These are phyloP conservation scores for Drosophila kambysellisi DNA, from an alignment of 2,888 invertebrate species.

Conservation along the genomic window DNA sequence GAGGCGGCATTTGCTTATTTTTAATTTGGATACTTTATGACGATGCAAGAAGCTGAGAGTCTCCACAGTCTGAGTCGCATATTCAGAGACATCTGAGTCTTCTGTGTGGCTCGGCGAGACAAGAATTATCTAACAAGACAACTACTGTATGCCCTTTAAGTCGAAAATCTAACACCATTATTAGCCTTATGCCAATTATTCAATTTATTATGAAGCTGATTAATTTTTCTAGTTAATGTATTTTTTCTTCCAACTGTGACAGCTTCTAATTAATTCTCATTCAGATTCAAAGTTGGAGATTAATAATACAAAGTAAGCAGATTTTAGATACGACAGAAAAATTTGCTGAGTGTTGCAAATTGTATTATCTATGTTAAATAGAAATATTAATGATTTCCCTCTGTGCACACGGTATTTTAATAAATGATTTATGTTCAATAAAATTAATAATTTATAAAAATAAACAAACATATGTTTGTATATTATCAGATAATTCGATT, in stretches of 20 bases:
- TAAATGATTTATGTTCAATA: background rate
- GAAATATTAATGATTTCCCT: background rate
- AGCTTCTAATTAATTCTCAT: background rate
- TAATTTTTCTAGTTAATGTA: background rate
- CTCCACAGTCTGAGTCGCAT: background rate
- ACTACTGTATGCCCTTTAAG: constrained; percentile 20
- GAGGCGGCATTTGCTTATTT: constrained; percentile 56
- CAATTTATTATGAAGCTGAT: background rate
- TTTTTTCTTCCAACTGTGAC: background rate
- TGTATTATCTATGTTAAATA: background rate
- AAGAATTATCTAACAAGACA: background rate
- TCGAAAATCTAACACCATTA: background rate
- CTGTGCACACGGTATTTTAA: too few species aligned
- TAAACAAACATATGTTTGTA: background rate
- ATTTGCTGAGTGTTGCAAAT: background rate
- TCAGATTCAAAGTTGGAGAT: background rate
- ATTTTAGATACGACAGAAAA: background rate
- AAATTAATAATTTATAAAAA: background rate
- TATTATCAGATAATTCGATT: background rate
- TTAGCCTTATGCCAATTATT: background rate
- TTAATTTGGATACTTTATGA: constrained; percentile 70
- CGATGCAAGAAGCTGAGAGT: constrained; percentile 26
- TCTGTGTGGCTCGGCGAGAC: background rate
- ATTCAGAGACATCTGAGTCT: background rate
- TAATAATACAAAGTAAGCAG: background rate